A percentile compares a stretch with the other conserved stretches of the same genome.
These are phyloP conservation scores for Scylla paramamosain DNA, from an alignment of 1,140 invertebrate genomes.

Conservation along the genomic window DNA sequence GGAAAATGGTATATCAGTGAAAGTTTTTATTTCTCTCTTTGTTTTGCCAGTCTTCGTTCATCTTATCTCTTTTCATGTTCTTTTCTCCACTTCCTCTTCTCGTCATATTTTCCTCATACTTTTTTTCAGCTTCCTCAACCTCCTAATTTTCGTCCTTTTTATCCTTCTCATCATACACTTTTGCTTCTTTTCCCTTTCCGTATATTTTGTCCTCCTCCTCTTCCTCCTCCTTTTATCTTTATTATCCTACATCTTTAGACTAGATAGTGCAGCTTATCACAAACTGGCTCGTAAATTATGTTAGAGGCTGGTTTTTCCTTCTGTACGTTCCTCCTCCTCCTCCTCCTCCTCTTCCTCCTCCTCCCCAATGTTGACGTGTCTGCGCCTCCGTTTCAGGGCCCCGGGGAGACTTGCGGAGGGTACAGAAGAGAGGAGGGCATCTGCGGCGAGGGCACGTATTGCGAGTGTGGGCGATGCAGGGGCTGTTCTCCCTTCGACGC, in stretches of 20 bases:
- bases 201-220: neutral
- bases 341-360: too few relatives aligned
- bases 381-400: neutral
- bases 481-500: slow-evolving; percentile 41
- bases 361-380: too few relatives aligned
- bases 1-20: neutral
- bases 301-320: neutral
- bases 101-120: neutral
- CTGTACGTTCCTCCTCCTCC: neutral
- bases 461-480: neutral
- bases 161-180: neutral
- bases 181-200: too few relatives aligned
- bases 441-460: slow-evolving; percentile 32
- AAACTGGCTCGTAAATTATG: neutral
- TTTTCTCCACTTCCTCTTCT: neutral
- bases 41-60: neutral
- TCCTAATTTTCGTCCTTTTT: neutral
- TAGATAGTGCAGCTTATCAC: neutral
- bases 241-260: neutral
- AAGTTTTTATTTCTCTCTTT: neutral
- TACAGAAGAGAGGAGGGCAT: neutral
- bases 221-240: neutral
- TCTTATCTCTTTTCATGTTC: too few relatives aligned
- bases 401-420: slow-evolving; percentile 17
- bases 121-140: neutral